Evolutionary conservation across 2,797 vertebrate species (phyloP), one percentile per base, ranked within the genome.

Genomic region (Rhodeus uyekii): DNA sequence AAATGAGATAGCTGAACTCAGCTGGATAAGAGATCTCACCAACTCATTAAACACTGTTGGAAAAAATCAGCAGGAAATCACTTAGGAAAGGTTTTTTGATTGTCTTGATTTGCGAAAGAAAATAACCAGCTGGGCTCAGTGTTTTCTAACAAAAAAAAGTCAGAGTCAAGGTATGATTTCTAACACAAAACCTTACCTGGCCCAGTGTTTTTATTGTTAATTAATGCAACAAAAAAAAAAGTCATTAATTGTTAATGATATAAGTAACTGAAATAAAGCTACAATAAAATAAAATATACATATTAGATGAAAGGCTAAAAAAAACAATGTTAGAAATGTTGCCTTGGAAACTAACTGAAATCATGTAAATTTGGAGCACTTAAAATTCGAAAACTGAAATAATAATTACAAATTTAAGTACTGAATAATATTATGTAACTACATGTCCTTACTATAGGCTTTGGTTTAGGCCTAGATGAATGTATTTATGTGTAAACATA

Each of bases 21-120:
- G 34, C 58, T 53, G n/a, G 69, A 81, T 19, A 2, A 2, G 7
- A 39, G 68, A 71, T n/a, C 64, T 68, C 24, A 77, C 22, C 8
- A 42, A 27, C 65, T 80, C 50, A 80, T 71, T 71, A 34, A 34
- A 44, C 67, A n/a, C 19, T n/a, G 79, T 46, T 69, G 18, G 29
- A 22, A 50, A 64, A 73, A 48, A 39, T 19, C 69, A 74, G 79
- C 79, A 81, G 69, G 79, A 58, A 81, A 74, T 74, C 42, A 42
- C 58, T 50, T 81, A 74, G 32, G 14, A 44, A 69, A 61, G 13
- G 14, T 16, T 36, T 80, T 68, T 48, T 27, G 7, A 64, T 74
- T 64, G 53, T 72, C 78, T 27, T 61, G 22, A 60, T 61, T 71
- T 64, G 79, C 29, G 55, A 81, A 48, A 63, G 58, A 74, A 53